Conservation (phyloP, 2,888 invertebrate genomes). For the Alloscopus bannaensis region DNA sequence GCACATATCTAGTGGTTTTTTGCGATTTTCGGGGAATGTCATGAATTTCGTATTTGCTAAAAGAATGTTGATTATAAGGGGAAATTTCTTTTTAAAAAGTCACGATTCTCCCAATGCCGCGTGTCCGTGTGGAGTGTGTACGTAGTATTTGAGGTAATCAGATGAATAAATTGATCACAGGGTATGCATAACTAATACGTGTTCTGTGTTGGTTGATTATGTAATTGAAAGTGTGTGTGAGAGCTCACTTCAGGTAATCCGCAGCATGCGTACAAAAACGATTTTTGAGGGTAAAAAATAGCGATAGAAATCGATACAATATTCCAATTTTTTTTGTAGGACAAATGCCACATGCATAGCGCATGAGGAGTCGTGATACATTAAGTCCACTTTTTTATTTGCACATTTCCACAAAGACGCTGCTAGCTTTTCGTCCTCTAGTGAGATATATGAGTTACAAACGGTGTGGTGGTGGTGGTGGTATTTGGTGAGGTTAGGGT, state of each 20-base stretch:
- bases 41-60: neutral
- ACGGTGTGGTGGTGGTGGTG: neutral
- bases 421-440: neutral
- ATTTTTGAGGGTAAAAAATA: no score
- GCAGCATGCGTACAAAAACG: no score
- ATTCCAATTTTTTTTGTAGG: slow-evolving; percentile 12
- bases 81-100: no score
- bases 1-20: neutral
- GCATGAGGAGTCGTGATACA: slow-evolving; percentile 18
- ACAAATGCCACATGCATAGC: slow-evolving; percentile 19
- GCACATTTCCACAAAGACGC: neutral
- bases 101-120: neutral
- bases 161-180: slow-evolving; percentile 7
- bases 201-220: slow-evolving; percentile 2
- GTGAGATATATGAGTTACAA: neutral
- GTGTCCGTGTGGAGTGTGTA: slow-evolving; percentile 2
- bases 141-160: neutral
- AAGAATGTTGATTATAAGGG: neutral
- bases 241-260: no score
- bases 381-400: slow-evolving; percentile 21
- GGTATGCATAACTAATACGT: neutral
- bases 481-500: slow-evolving; percentile 1
- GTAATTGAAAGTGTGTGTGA: neutral
- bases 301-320: slow-evolving; percentile 1
- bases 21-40: neutral